A percentile compares a stretch with the other conserved stretches of the same genome.
These are phyloP conservation scores for Nothobranchius furzeri DNA, from an alignment of 2,113 vertebrate species.

Conservation along the genomic window DNA sequence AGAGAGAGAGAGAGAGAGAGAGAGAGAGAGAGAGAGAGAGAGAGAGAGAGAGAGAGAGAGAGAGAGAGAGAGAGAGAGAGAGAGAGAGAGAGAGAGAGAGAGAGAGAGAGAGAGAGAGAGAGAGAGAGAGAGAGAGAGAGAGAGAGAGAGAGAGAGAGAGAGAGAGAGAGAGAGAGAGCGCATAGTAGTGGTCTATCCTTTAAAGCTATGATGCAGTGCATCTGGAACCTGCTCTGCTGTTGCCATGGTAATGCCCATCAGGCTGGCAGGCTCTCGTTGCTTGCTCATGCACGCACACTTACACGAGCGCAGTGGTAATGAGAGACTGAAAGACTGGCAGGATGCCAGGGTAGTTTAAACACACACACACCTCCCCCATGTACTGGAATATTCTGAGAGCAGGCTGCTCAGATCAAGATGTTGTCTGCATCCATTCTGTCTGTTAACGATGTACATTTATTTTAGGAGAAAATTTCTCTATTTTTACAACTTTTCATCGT, in stretches of 20 bases:
- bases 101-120: no score
- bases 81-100: no score
- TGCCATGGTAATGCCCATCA: conserved; percentile 75
- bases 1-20: no score
- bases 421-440: conserved; percentile 3
- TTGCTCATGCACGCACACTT: conserved; percentile 24
- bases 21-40: no score
- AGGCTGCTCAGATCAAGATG: conserved; percentile 29
- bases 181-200: conserved; percentile 39
- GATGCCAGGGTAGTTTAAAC: conserved; percentile 70
- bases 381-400: conserved; percentile 59
- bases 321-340: conserved; percentile 74
- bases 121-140: no score
- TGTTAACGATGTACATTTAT: neutral
- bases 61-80: no score
- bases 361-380: conserved; percentile 35
- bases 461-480: neutral
- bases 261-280: conserved; percentile 38
- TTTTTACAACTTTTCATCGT: neutral
- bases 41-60: neutral
- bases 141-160: no score
- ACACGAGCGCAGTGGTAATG: conserved; percentile 64
- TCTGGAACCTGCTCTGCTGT: conserved; percentile 65
- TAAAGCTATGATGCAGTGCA: conserved; percentile 71
- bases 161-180: neutral